Conservation (phyloP, 2,113 vertebrate genomes). For the Dendropsophus ebraccatus region DNA sequence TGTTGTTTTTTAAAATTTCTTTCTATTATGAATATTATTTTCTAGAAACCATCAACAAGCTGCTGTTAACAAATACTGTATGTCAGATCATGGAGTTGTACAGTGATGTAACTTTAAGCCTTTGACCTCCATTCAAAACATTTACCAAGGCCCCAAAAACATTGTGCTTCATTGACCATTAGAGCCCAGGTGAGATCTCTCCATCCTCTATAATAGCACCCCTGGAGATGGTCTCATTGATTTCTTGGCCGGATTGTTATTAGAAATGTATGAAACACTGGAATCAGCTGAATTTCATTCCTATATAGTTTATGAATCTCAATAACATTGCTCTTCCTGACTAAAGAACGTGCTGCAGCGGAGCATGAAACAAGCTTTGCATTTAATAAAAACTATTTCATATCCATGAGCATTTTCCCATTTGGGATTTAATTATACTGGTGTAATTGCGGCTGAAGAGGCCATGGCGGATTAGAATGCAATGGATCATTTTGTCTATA, state of each 20-base stretch:
- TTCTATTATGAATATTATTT: no score
- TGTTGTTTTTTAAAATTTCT: no score
- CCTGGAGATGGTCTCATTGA: background rate
- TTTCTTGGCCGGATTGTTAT: background rate
- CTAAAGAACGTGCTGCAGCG: background rate
- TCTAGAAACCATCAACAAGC: no score
- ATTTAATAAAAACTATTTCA: background rate
- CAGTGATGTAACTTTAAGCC: no score
- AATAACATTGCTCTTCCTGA: background rate
- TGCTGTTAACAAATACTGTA: no score
- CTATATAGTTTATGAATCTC: background rate
- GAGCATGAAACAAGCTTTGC: constrained; percentile 6
- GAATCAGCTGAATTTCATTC: background rate
- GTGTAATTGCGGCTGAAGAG: background rate
- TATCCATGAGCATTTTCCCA: background rate
- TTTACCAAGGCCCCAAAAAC: no score
- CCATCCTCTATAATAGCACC: background rate
- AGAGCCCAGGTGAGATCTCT: no score
- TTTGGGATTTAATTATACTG: constrained; percentile 4
- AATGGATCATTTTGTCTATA: background rate
- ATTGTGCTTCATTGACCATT: no score
- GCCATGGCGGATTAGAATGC: background rate
- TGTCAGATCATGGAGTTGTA: no score
- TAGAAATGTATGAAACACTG: background rate
- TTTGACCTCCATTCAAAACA: no score